Evolutionary conservation across 2,113 vertebrate species (phyloP), one percentile per base, ranked within the genome.

Genomic region (Cairina moschata): DNA sequence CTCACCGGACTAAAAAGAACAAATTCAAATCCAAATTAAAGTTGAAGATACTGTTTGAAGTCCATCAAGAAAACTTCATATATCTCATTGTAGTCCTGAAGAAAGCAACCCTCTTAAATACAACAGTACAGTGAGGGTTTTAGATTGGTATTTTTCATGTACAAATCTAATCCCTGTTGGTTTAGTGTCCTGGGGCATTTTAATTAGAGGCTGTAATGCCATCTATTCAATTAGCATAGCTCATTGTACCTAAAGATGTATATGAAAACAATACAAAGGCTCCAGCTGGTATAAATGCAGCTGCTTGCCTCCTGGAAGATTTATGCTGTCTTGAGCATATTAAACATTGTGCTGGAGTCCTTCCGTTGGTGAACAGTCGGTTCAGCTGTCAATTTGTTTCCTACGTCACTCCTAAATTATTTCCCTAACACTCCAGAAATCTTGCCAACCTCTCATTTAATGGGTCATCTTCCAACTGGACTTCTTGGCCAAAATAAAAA

Each of bases 171-270:
- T 75, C 31, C n/a, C 82, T 69, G 22, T 23, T 81, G 52, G 44
- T 82, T 94, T 83, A 88, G 15, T 58, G 34, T 75, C 75, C 63
- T 48, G 42, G 50, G 34, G 62, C 56, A 65, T 86, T 95, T 95
- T 95, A 93, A 95, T 95, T 86, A 95, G 48, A 90, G 25, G 9
- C 46, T 75, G 31, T 60, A 91, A 93, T 65, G 65, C 26, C 44
- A 46, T 48, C 86, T 92, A 93, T 75, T 91, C 56, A 79, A 79
- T 96, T 83, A 94, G 60, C 34, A 85, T 38, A 91, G 65, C 75
- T 91, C 73, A 90, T 78, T 90, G 76, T 66, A 67, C 80, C 71
- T 81, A 63, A 88, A 58, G 46, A 44, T 65, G 87, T 77, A 91
- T 76, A 72, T 55, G 36, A 77, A 92, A 95, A 92, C 50, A 95